A percentile compares a stretch with the other conserved stretches of the same genome.
Evolutionary conservation across 2,888 invertebrate genomes (phyloP).

Genomic region (Eudasyphora cyanicolor): DNA sequence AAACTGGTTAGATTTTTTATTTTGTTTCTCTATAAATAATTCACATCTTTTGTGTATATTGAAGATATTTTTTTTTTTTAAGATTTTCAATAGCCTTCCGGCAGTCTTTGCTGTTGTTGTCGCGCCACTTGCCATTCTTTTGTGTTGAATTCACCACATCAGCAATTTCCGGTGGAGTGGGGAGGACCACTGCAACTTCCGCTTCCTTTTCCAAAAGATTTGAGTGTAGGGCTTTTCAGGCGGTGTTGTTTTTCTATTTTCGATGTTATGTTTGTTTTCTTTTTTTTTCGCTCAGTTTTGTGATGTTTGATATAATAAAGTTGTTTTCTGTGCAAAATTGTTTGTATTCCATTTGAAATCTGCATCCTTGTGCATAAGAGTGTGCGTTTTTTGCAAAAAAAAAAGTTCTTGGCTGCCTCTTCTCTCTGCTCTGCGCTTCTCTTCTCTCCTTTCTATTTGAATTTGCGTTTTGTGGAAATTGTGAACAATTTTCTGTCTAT

Average conservation of each 20-base stretch:
- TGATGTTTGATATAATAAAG: not conserved
- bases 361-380: not conserved
- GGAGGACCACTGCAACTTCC: not conserved
- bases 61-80: too few species aligned
- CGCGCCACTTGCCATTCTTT: not conserved
- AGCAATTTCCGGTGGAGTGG: not conserved
- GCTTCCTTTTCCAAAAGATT: constrained; percentile 15
- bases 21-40: not conserved
- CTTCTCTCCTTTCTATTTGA: too few species aligned
- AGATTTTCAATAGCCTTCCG: too few species aligned
- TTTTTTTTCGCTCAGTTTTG: not conserved
- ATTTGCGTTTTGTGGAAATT: constrained; percentile 67
- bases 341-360: not conserved
- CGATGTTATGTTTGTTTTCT: not conserved
- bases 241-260: not conserved
- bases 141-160: not conserved
- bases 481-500: constrained; percentile 77
- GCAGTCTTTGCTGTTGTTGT: not conserved
- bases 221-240: not conserved
- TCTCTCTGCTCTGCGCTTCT: not conserved
- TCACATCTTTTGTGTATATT: too few species aligned
- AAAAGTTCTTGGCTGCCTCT: too few species aligned
- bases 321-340: not conserved
- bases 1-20: not conserved
- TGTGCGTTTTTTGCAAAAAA: too few species aligned